Evolutionary conservation across 1,140 invertebrate genomes (phyloP).

Genomic region (Phymorhynchus buccinoides): DNA sequence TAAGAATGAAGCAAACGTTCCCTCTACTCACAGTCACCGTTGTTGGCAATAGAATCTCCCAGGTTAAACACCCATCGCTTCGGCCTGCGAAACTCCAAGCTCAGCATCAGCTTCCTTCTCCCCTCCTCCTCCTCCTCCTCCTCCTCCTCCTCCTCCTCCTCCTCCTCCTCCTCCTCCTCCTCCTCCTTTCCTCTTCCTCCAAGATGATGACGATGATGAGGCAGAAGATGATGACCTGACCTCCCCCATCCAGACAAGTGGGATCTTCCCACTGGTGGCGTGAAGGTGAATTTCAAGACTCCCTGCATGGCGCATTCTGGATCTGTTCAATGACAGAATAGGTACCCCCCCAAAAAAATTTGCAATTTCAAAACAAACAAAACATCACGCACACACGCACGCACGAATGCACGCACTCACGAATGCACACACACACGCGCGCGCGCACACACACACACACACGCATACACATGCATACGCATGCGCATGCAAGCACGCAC

Average conservation of each 20-base stretch:
- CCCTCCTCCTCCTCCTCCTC: background rate
- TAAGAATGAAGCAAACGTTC: no score
- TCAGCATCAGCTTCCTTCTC: conserved; percentile 24
- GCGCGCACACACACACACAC: no score
- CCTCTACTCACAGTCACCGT: conserved; percentile 41
- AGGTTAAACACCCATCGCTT: conserved; percentile 40
- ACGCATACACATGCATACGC: no score
- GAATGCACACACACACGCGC: no score
- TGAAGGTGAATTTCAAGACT: conserved; percentile 37
- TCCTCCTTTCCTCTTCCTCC: background rate
- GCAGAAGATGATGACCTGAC: background rate
- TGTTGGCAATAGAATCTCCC: conserved; percentile 39
- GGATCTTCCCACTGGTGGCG: conserved; percentile 6
- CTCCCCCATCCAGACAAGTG: no score
- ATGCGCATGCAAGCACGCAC: no score
- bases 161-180: background rate
- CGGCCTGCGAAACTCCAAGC: conserved; percentile 35
- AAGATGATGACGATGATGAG: background rate
- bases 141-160: background rate
- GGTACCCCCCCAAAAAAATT: no score
- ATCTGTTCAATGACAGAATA: no score
- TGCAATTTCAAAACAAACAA: no score
- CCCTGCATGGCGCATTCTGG: conserved; percentile 12
- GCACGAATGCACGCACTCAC: no score
- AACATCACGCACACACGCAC: no score